phyloP scores from a whole-genome alignment of 2,113 vertebrate species.

The Ailuropoda melanoleuca region DNA sequence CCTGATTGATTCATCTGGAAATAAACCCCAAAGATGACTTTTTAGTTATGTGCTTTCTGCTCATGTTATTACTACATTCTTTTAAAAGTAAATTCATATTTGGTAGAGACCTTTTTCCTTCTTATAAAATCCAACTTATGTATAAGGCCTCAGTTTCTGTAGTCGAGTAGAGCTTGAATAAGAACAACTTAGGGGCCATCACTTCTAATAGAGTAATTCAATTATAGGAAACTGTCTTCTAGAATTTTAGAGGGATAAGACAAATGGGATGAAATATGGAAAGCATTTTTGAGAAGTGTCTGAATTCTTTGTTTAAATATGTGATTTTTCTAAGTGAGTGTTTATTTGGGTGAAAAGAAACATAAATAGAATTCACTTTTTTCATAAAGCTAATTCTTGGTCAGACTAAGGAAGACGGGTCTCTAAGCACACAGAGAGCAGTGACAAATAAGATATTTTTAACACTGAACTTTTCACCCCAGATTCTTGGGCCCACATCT shows the following conservation, averaged over 20 bases:
- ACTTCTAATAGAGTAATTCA: not conserved
- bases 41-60: not conserved
- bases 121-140: not conserved
- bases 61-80: not conserved
- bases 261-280: not conserved
- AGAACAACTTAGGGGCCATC: not conserved
- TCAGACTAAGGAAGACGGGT: conserved; percentile 33
- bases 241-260: not conserved
- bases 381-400: conserved; percentile 41
- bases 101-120: not conserved
- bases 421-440: not conserved
- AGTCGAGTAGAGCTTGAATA: not conserved
- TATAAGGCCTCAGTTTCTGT: not conserved
- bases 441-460: conserved; percentile 41
- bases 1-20: not conserved
- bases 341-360: conserved; percentile 38
- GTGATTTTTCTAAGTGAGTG: not conserved
- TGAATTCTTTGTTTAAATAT: conserved; percentile 19
- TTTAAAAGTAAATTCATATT: conserved; percentile 36
- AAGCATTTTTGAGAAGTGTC: not conserved
- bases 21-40: not conserved
- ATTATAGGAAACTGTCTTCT: not conserved
- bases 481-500: conserved; percentile 6
- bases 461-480: conserved; percentile 65
- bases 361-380: not conserved